phyloP scores from a whole-genome alignment of 1,140 invertebrate species.

The Orchestia grillus region DNA sequence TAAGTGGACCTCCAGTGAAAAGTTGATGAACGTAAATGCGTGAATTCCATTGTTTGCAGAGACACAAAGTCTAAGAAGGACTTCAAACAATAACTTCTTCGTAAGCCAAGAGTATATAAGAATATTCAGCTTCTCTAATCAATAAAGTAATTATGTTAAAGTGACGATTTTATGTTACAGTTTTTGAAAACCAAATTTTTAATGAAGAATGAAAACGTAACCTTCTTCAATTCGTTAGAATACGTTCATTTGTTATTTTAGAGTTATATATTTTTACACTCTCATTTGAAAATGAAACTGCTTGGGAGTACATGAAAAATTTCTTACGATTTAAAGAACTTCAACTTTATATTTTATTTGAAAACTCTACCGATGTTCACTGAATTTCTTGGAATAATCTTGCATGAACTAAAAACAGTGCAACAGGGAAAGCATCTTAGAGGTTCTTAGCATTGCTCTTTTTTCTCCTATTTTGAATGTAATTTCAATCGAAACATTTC shows the following conservation, averaged over 20 bases:
- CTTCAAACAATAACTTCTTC: no score
- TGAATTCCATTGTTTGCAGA: no score
- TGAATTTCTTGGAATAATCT: neutral
- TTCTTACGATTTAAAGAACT: neutral
- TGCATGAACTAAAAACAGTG: neutral
- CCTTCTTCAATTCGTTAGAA: neutral
- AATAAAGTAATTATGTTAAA: no score
- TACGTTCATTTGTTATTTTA: neutral
- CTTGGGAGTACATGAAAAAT: neutral
- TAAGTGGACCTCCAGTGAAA: no score
- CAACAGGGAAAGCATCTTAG: neutral
- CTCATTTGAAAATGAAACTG: neutral
- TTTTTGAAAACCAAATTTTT: neutral
- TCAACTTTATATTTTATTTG: neutral
- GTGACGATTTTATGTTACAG: no score
- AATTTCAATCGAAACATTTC: neutral
- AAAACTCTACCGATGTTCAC: neutral
- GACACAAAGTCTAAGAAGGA: no score
- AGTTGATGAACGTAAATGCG: no score
- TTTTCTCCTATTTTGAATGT: neutral
- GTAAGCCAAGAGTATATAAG: no score
- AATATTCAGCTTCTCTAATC: no score
- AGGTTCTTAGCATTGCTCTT: neutral
- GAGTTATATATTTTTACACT: neutral
- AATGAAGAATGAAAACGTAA: neutral